A percentile compares a stretch with the other conserved stretches of the same genome.
Conservation (phyloP, 2,113 vertebrate species). For the Phyllostomus discolor region DNA sequence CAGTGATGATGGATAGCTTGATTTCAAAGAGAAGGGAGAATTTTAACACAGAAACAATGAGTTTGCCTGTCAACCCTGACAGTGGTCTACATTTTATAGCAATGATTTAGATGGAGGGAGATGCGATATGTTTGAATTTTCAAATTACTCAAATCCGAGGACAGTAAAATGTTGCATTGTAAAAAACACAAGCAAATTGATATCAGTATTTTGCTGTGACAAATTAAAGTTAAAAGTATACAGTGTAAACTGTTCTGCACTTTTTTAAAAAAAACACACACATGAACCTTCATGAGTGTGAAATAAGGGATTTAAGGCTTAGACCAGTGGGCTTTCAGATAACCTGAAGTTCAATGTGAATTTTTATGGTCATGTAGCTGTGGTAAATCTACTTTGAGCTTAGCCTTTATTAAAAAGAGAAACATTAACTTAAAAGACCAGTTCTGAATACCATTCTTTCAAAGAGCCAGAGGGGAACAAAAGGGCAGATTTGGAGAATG, state of each 20-base stretch:
- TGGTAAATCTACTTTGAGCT: neutral
- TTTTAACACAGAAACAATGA: slow-evolving; percentile 23
- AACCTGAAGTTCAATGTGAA: neutral
- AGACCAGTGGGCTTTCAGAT: neutral
- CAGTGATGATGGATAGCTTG: slow-evolving; percentile 18
- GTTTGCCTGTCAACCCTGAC: neutral
- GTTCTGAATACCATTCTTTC: neutral
- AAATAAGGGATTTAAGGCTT: neutral
- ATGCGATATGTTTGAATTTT: neutral
- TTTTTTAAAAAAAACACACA: neutral
- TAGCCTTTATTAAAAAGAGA: neutral
- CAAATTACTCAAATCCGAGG: neutral
- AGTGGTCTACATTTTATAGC: neutral
- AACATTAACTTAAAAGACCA: neutral
- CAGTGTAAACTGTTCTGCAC: neutral
- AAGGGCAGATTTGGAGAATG: neutral
- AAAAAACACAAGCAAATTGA: neutral
- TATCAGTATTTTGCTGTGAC: neutral
- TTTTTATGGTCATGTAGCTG: neutral
- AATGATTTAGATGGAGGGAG: neutral
- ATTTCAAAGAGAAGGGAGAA: neutral
- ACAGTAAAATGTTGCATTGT: neutral
- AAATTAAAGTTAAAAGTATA: neutral
- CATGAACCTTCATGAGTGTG: neutral
- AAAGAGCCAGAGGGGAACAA: neutral